Conservation (phyloP, 35 echinoderm and acorn worm species). For the Amphiura filiformis region DNA sequence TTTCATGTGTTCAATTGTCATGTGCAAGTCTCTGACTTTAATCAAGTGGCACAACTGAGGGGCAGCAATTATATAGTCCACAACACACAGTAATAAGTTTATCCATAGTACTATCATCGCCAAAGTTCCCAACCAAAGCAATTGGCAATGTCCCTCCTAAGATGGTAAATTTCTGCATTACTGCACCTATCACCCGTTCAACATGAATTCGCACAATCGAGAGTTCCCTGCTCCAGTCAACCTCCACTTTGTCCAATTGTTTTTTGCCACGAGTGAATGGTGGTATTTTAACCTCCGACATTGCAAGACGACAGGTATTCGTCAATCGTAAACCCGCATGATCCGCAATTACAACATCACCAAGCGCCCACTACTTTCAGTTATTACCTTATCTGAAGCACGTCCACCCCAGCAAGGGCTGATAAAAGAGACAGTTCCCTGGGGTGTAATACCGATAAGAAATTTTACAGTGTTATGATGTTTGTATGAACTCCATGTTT, state of each 20-base stretch:
- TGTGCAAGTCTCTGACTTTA: not conserved
- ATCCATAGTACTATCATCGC: not conserved
- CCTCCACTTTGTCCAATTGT: slow-evolving; percentile 11
- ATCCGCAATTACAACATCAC: slow-evolving; percentile 25
- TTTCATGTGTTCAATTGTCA: not conserved
- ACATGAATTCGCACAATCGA: not conserved
- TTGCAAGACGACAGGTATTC: not conserved
- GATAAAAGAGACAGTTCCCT: slow-evolving; percentile 19
- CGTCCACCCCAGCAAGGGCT: slow-evolving; percentile 15
- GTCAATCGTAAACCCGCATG: slow-evolving; percentile 33
- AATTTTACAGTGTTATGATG: slow-evolving; percentile 41
- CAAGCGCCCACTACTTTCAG: not conserved
- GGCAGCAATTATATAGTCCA: not conserved
- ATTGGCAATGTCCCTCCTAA: not conserved
- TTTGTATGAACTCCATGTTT: slow-evolving; percentile 32
- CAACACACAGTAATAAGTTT: slow-evolving; percentile 1
- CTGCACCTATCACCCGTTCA: not conserved
- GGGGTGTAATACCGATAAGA: slow-evolving; percentile 19
- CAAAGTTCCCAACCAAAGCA: not conserved
- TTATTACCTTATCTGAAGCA: slow-evolving; percentile 31
- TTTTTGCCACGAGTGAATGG: slow-evolving; percentile 3
- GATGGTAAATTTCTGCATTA: slow-evolving; percentile 11
- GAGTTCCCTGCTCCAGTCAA: not conserved
- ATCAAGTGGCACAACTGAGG: not conserved
- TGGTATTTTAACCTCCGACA: not conserved